Conservation (phyloP, 2,888 invertebrate species). For the Diadromus collaris region DNA sequence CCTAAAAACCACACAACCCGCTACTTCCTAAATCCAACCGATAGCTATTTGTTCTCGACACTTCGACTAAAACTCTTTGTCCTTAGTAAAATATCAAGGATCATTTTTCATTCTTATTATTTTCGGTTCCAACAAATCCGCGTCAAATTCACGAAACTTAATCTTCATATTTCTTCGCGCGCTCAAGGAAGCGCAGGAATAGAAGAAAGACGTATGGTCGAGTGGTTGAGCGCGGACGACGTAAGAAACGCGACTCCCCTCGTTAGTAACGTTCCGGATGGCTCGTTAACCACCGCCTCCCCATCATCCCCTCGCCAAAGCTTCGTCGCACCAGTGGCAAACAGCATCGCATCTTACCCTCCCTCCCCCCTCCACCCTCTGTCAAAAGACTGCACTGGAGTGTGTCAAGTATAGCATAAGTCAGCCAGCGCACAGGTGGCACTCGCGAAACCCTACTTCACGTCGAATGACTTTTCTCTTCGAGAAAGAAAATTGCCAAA, state of each 20-base stretch:
- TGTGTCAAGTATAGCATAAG: slow-evolving; percentile 77
- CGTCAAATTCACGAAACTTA: background rate
- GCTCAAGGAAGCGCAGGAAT: background rate
- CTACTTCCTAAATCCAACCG: background rate
- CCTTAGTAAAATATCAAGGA: background rate
- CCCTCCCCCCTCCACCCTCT: background rate
- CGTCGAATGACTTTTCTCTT: slow-evolving; percentile 20
- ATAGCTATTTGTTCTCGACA: background rate
- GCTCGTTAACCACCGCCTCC: slow-evolving; percentile 53
- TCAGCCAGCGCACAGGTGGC: slow-evolving; percentile 61
- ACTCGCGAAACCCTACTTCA: slow-evolving; percentile 29
- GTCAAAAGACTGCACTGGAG: slow-evolving; percentile 58
- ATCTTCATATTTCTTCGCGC: slow-evolving; percentile 3
- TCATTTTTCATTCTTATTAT: background rate
- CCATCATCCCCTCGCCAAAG: slow-evolving; percentile 36
- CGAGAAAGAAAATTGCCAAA: slow-evolving; percentile 15
- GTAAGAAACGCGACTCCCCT: slow-evolving; percentile 11
- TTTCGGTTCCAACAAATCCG: background rate
- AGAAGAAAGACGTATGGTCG: slow-evolving; percentile 3
- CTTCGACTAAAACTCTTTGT: background rate
- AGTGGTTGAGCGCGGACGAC: slow-evolving; percentile 3
- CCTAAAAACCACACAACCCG: too few relatives aligned
- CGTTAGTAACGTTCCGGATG: slow-evolving; percentile 54
- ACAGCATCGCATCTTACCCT: slow-evolving; percentile 4
- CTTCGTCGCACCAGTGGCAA: slow-evolving; percentile 22